Percentiles rank a stretch among this genome's conserved stretches.
These are phyloP conservation scores for Dendroctonus ponderosae DNA, from an alignment of 1,140 invertebrate species.

Conservation along the genomic window DNA sequence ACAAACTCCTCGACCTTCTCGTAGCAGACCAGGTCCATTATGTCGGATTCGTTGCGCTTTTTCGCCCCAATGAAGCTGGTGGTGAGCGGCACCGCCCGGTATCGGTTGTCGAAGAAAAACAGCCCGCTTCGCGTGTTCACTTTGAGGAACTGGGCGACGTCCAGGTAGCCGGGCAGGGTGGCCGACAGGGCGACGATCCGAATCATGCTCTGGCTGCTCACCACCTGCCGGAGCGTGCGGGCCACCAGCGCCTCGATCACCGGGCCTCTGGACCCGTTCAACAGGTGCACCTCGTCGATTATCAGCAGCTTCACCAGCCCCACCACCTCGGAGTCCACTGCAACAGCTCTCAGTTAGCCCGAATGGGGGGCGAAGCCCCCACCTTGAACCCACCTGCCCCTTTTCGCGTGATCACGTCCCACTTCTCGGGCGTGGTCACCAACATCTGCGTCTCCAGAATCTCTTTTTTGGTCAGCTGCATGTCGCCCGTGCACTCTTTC, in stretches of 20 bases:
- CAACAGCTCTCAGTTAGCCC: conserved; percentile 24
- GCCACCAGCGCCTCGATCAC: conserved; percentile 98
- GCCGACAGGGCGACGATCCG: conserved; percentile 97
- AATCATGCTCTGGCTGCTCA: conserved; percentile 95
- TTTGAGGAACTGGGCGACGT: conserved; percentile 91
- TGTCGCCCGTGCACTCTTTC: conserved; percentile 95
- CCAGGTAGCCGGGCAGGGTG: conserved; percentile 96
- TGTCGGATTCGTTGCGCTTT: conserved; percentile 60
- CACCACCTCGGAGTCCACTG: conserved; percentile 86
- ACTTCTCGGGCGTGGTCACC: conserved; percentile 98
- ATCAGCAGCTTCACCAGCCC: conserved; percentile 92
- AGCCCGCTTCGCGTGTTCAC: conserved; percentile 92
- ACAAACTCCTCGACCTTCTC: conserved; percentile 89
- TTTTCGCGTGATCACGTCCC: conserved; percentile 99
- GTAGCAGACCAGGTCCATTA: conserved; percentile 94
- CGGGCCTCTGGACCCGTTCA: conserved; percentile 96
- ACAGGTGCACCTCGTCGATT: conserved; percentile 97
- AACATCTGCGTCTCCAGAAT: conserved; percentile 97
- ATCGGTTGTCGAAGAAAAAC: conserved; percentile 97
- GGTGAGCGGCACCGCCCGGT: conserved; percentile 85
- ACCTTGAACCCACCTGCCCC: conserved; percentile 41
- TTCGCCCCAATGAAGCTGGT: conserved; percentile 94
- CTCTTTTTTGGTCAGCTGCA: conserved; percentile 94
- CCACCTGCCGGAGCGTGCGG: conserved; percentile 89
- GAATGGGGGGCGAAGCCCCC: too few relatives aligned